Conservation (phyloP, 2,113 vertebrate genomes). For the Nothobranchius kuhntae region DNA sequence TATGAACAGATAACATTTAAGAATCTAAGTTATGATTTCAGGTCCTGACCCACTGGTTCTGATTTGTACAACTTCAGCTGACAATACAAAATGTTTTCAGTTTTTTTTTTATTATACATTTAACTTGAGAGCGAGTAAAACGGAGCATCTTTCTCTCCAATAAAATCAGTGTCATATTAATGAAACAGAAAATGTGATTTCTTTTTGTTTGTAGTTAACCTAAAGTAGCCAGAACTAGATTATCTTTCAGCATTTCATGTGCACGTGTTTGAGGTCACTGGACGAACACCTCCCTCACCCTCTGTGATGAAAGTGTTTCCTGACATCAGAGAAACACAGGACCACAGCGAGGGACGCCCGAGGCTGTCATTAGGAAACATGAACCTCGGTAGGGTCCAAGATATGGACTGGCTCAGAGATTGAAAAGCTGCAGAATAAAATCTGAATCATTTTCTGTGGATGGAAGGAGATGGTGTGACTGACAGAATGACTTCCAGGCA, state of each 20-base stretch:
- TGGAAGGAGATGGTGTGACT: background rate
- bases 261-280: background rate
- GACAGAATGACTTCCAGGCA: constrained; percentile 1
- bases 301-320: constrained; percentile 18
- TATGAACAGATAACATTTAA: no score
- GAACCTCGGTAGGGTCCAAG: background rate
- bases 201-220: no score
- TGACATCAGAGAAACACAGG: constrained; percentile 17
- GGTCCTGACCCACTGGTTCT: no score
- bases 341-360: constrained; percentile 1
- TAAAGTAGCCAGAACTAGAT: no score
- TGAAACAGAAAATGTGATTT: background rate
- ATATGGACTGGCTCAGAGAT: constrained; percentile 3
- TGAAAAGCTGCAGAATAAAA: constrained; percentile 35
- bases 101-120: no score
- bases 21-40: no score
- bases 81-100: no score
- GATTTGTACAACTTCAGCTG: no score
- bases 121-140: no score
- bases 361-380: background rate
- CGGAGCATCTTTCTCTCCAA: background rate
- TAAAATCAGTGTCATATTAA: background rate
- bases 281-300: background rate
- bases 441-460: background rate
- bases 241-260: no score